A percentile compares a stretch with the other conserved stretches of the same genome.
phyloP scores from a whole-genome alignment of 2,113 vertebrate species.

The Helogale parvula region DNA sequence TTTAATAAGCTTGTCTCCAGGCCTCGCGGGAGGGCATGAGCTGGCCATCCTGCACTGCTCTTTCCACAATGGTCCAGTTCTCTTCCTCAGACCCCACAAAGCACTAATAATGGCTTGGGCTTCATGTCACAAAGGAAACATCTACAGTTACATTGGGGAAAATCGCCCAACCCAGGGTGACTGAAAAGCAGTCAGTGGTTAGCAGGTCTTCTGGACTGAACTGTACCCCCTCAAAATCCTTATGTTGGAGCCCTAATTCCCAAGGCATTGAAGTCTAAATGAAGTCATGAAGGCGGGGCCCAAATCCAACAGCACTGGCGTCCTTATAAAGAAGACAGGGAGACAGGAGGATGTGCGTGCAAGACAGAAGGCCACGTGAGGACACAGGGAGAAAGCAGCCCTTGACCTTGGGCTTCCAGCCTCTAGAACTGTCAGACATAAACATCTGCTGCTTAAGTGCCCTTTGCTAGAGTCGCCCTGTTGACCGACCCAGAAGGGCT shows the following conservation, averaged over 20 bases:
- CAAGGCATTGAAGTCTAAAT: background rate
- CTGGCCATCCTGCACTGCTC: fast-evolving
- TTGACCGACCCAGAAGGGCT: background rate
- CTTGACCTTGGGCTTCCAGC: background rate
- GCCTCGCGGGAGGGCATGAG: background rate
- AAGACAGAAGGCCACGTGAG: background rate
- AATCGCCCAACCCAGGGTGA: background rate
- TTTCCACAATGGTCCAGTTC: background rate
- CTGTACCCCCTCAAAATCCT: background rate
- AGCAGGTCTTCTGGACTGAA: background rate
- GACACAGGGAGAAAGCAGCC: background rate
- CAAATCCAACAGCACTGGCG: background rate
- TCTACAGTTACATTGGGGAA: background rate
- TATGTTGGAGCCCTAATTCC: background rate
- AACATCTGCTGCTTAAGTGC: background rate
- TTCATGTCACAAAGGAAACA: background rate
- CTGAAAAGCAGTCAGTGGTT: background rate
- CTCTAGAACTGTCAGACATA: background rate
- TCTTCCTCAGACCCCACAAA: background rate
- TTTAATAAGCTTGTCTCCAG: background rate
- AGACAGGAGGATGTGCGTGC: background rate
- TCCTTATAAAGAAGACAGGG: background rate
- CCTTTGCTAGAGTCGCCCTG: background rate
- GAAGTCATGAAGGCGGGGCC: background rate
- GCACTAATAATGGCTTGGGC: background rate